These are phyloP conservation scores for Molanna angustata DNA, from an alignment of 2,888 invertebrate genomes.

Conservation along the genomic window DNA sequence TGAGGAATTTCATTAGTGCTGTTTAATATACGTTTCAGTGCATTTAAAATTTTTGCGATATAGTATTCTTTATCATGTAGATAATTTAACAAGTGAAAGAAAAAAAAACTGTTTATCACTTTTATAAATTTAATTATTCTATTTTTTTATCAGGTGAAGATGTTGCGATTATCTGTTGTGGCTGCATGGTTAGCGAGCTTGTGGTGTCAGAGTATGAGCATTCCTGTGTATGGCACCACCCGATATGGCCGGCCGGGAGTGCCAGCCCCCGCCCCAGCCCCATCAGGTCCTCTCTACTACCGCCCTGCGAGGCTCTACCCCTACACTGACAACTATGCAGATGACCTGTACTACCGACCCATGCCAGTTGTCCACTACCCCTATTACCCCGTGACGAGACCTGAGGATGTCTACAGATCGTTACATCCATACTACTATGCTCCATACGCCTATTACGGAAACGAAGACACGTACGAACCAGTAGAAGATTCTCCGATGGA, in stretches of 20 bases:
- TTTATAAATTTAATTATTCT: constrained; percentile 36
- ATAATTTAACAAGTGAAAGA: no score
- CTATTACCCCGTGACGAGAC: constrained; percentile 43
- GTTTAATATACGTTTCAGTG: no score
- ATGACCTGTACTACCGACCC: constrained; percentile 56
- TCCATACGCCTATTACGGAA: constrained; percentile 45
- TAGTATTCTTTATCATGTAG: no score
- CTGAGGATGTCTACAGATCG: constrained; percentile 46
- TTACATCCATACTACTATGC: constrained; percentile 48
- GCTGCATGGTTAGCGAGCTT: constrained; percentile 2
- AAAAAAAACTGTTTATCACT: no score
- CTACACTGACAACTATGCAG: constrained; percentile 53
- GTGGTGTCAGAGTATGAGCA: constrained; percentile 11
- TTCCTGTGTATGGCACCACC: constrained; percentile 31
- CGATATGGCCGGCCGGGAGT: constrained; percentile 24
- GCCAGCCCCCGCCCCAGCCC: constrained; percentile 38
- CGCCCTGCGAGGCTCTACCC: constrained; percentile 44
- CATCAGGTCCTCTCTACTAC: constrained; percentile 48
- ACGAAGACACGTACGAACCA: constrained; percentile 37
- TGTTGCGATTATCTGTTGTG: constrained; percentile 34
- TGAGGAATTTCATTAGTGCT: no score
- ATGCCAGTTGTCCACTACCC: constrained; percentile 49
- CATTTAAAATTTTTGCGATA: no score
- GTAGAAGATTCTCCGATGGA: constrained; percentile 44
- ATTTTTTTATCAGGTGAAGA: constrained; percentile 39